A percentile compares a stretch with the other conserved stretches of the same genome.
These are phyloP conservation scores for Aethes cnicana DNA, from an alignment of 2,888 invertebrate genomes.

Conservation along the genomic window DNA sequence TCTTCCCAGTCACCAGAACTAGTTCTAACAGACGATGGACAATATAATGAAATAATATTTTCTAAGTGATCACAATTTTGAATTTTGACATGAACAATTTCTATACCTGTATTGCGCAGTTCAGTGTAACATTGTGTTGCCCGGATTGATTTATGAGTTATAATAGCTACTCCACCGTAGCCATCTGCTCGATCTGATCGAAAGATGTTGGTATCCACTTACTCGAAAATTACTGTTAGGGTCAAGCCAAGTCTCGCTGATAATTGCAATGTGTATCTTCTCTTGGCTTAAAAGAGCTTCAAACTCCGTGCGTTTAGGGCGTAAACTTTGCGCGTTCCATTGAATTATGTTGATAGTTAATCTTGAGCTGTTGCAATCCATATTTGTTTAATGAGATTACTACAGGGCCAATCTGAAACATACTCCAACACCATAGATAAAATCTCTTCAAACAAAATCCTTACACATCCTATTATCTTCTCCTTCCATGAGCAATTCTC, in stretches of 20 bases:
- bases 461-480: no score
- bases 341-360: slow-evolving; percentile 29
- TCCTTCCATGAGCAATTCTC: no score
- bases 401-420: no score
- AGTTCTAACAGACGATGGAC: slow-evolving; percentile 29
- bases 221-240: slow-evolving; percentile 8
- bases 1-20: slow-evolving; percentile 32
- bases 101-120: slow-evolving; percentile 28
- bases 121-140: neutral
- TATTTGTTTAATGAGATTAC: neutral
- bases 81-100: slow-evolving; percentile 29
- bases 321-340: slow-evolving; percentile 37
- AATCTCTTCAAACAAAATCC: no score
- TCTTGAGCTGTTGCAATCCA: neutral
- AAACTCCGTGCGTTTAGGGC: slow-evolving; percentile 29
- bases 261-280: slow-evolving; percentile 25
- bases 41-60: slow-evolving; percentile 31
- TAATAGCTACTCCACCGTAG: slow-evolving; percentile 32
- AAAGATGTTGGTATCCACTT: slow-evolving; percentile 21
- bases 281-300: slow-evolving; percentile 30
- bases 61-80: slow-evolving; percentile 25
- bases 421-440: no score
- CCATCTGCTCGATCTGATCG: slow-evolving; percentile 28
- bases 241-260: slow-evolving; percentile 32
- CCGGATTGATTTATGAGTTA: slow-evolving; percentile 30